Evolutionary conservation across 2,888 invertebrate species (phyloP), one percentile per base, ranked within the genome.

Genomic region (Netelia virgata): DNA sequence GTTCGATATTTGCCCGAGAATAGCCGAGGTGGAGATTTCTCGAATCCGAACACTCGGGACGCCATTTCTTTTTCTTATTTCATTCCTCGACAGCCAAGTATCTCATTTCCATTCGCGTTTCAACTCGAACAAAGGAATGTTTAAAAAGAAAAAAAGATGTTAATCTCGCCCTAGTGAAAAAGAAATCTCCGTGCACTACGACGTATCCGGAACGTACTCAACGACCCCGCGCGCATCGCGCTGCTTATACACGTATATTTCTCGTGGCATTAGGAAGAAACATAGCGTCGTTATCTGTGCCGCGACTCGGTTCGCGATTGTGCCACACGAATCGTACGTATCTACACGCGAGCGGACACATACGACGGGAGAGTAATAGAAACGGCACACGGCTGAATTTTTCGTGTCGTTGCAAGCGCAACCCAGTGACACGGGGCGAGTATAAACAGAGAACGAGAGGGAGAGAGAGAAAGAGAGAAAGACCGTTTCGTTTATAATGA

Each of bases 291-390:
- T 75, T 73, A 81, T 81, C 77, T 84, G 73, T 76, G 84, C 73
- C 83, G 76, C 74, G 83, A 57, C 63, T 36, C 64, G 73, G 53
- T 36, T 47, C 41, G 59, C 75, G 68, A 84, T 84, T 84, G 84
- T 77, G 81, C 59, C 81, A 84, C 80, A 50, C 68, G 47, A 63
- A 47, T 47, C 43, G 66, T 41, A 55, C 66, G 66, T 66, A 41
- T 10, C 18, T 36, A 70, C 57, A 11, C 57, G n/a, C 50, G 36
- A 8, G 36, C 36, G 14, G 14, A 47, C 10, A 47, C 14, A 14
- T 14, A 47, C 47, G 47, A 47, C 3, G 70, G 57, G 66, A 79
- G 63, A 50, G 61, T 74, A n/a, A 47, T 47, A 47, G 36, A 66
- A 70, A 63, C 53, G 61, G 59, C 75, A 72, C 69, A 70, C 79